A percentile compares a stretch with the other conserved stretches of the same genome.
Conservation (phyloP, 2,797 vertebrate species). For the Percopsis omiscomaycus region DNA sequence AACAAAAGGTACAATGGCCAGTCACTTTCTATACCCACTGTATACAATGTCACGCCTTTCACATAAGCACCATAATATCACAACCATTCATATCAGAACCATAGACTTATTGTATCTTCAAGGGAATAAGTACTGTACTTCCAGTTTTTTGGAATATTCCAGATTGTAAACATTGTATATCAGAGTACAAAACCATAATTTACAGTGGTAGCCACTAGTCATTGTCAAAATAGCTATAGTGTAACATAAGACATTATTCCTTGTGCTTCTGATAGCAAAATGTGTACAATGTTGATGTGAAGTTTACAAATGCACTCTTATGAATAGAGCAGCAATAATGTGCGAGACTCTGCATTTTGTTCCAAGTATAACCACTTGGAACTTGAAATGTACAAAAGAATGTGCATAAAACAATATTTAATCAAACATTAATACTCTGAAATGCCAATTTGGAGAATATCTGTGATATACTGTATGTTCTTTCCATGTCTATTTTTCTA, state of each 20-base stretch:
- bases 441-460: slow-evolving; percentile 18
- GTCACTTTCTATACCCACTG: too few species aligned
- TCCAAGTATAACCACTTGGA: slow-evolving; percentile 27
- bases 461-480: too few species aligned
- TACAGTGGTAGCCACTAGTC: slow-evolving; percentile 27
- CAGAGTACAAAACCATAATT: slow-evolving; percentile 53
- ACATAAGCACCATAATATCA: too few species aligned
- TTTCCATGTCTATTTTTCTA: too few species aligned
- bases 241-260: background rate
- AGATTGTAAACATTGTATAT: slow-evolving; percentile 53
- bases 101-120: slow-evolving; percentile 3
- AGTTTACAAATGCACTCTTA: slow-evolving; percentile 22
- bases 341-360: slow-evolving; percentile 20
- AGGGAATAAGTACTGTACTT: slow-evolving; percentile 43
- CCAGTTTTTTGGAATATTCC: slow-evolving; percentile 32
- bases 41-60: too few species aligned
- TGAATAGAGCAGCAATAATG: slow-evolving; percentile 35
- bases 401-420: slow-evolving; percentile 37
- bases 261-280: slow-evolving; percentile 18
- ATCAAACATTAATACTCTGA: slow-evolving; percentile 52
- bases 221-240: background rate
- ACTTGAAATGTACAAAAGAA: slow-evolving; percentile 38
- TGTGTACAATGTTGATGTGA: background rate
- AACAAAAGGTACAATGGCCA: too few species aligned
- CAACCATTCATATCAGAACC: too few species aligned